Conservation (phyloP, 2,888 invertebrate species). For the Drosophila emarginata region DNA sequence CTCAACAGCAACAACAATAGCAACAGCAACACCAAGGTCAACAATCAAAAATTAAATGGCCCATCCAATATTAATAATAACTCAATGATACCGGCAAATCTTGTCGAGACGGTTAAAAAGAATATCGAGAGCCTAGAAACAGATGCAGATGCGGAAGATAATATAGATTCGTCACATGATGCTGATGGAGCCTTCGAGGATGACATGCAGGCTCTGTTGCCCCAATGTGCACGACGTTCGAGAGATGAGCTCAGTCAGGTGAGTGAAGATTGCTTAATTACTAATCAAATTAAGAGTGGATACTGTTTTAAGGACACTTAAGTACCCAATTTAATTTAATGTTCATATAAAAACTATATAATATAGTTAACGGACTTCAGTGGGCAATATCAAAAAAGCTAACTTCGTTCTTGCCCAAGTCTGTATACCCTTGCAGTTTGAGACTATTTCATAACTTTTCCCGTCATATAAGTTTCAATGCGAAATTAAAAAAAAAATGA, state of each 20-base stretch:
- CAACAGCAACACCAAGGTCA: conserved; percentile 41
- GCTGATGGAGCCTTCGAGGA: conserved; percentile 81
- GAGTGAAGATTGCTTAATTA: conserved; percentile 41
- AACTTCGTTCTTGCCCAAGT: too few relatives aligned
- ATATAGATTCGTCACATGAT: conserved; percentile 75
- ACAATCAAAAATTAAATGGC: conserved; percentile 56
- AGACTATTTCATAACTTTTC: too few relatives aligned
- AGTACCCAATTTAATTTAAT: too few relatives aligned
- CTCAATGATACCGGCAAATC: conserved; percentile 43
- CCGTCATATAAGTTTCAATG: too few relatives aligned
- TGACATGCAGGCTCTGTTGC: conserved; percentile 82
- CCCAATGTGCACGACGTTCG: conserved; percentile 80
- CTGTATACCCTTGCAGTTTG: too few relatives aligned
- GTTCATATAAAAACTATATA: too few relatives aligned
- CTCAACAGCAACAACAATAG: conserved; percentile 48
- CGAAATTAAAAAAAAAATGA: too few relatives aligned
- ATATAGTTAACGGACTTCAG: too few relatives aligned
- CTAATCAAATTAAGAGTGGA: not conserved
- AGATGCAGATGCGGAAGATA: conserved; percentile 56
- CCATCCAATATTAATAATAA: conserved; percentile 57
- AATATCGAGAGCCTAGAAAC: conserved; percentile 44
- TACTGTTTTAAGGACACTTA: not conserved
- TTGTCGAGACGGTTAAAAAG: conserved; percentile 39
- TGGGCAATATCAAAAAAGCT: too few relatives aligned
- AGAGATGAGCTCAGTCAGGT: conserved; percentile 83